Conservation (phyloP, 2,113 vertebrate species). For the Chionomys nivalis region DNA sequence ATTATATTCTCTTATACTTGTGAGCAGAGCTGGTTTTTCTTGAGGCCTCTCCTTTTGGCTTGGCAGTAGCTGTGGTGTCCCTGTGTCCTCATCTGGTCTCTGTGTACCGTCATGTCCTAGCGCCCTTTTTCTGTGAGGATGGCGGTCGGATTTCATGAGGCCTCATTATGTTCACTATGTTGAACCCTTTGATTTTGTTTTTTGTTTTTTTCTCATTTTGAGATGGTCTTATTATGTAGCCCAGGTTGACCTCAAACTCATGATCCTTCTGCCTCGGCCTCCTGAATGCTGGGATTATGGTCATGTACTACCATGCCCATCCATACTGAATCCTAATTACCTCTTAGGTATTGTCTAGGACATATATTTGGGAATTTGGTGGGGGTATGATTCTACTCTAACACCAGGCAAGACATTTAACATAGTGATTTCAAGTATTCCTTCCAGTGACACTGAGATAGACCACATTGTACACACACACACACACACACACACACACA, state of each 20-base stretch:
- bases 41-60: not conserved
- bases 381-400: not conserved
- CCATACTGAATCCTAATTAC: not conserved
- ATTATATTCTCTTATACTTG: not conserved
- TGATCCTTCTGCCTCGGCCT: not conserved
- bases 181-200: not conserved
- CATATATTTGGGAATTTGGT: not conserved
- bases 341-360: not conserved
- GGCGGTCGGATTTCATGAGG: not conserved
- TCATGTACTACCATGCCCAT: no score
- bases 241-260: not conserved
- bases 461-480: not conserved
- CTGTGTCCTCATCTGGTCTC: not conserved
- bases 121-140: not conserved
- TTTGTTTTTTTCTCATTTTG: not conserved
- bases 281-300: not conserved
- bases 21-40: not conserved
- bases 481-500: not conserved
- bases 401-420: not conserved
- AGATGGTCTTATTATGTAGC: not conserved
- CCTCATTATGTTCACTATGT: no score
- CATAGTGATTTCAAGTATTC: not conserved
- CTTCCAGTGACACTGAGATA: not conserved
- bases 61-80: not conserved
- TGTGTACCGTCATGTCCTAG: not conserved